Base-by-base conservation (phyloP, 2,888 invertebrate species). In the Drosophila antonietae region DNA sequence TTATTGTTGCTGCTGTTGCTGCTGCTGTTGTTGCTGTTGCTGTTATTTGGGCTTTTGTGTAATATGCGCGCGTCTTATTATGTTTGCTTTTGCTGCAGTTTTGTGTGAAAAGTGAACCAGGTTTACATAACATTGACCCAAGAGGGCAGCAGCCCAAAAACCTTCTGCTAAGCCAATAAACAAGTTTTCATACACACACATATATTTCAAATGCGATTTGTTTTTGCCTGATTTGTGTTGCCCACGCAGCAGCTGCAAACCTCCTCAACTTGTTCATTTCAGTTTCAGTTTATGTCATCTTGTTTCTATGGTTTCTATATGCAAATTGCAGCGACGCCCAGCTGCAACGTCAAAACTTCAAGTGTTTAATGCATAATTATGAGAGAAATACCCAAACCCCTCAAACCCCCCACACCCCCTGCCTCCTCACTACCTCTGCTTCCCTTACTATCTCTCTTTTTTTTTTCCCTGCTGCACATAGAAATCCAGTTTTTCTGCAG, bases 41-140 rank as follows among this genome's bases (percentile, higher is more conserved):
- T 70, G 89, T 81, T 88, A 89, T 85, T 85, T 85, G 75, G 89
- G 84, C 28, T 47, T 47, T 87, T 85, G 80, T 89, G 86, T 85
- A 89, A 83, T 88, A 88, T 78, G 81, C 74, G 72, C 56, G 60
- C 67, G 72, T 51, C 56, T 78, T 86, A 73, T 86, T 88, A 83
- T 88, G 89, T 74, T 68, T 62, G 68, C 41, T 33, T 68, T 62
- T 81, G 69, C 68, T 76, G 78, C 77, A 70, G 33, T 79, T 79
- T 79, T 82, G 83, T 77, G 64, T 80, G 57, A 87, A 89, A 90
- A 88, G 76, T 88, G 90, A 90, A 88, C 81, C 84, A 85, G 83
- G 90, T 78, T 88, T 88, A 90, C 90, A 90, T 90, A 88, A 88
- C 87, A 88, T 88, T 88, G 90, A 88, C 87, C 87, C 86, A 83